Percentiles rank a stretch among this genome's conserved stretches.
Conservation (phyloP, 1,140 invertebrate species). For the Wasmannia auropunctata region DNA sequence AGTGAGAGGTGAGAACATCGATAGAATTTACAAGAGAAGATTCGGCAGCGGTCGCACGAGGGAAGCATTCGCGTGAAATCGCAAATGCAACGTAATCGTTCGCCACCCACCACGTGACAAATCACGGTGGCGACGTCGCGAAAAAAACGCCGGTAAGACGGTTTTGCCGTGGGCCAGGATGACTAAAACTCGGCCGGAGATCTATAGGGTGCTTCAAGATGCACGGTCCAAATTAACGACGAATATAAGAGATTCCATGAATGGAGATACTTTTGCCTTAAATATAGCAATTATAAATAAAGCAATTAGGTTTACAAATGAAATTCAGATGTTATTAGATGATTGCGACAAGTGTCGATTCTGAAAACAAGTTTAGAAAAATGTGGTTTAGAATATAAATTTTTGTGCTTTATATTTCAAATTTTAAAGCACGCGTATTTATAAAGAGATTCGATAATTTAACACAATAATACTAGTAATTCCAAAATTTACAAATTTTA, state of each 20-base stretch:
- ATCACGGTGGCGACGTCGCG: conserved; percentile 78
- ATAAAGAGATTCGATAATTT: not conserved
- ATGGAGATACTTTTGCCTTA: not conserved
- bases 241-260: not conserved
- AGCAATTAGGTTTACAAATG: not conserved
- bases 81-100: conserved; percentile 84
- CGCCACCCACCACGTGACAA: conserved; percentile 84
- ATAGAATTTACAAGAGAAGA: conserved; percentile 52
- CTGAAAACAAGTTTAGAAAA: not conserved
- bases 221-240: not conserved
- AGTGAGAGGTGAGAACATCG: not conserved
- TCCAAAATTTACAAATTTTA: no score
- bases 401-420: not conserved
- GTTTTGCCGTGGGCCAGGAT: conserved; percentile 70
- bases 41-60: not conserved
- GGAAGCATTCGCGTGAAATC: conserved; percentile 80
- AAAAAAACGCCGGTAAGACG: conserved; percentile 77
- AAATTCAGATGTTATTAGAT: not conserved
- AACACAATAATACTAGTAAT: not conserved
- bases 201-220: conserved; percentile 20
- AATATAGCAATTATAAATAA: not conserved
- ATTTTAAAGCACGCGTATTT: not conserved
- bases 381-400: not conserved
- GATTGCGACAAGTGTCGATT: not conserved
- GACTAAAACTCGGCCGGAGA: conserved; percentile 61